Evolutionary conservation across 2,113 vertebrate genomes (phyloP).

Genomic region (Tupaia chinensis): DNA sequence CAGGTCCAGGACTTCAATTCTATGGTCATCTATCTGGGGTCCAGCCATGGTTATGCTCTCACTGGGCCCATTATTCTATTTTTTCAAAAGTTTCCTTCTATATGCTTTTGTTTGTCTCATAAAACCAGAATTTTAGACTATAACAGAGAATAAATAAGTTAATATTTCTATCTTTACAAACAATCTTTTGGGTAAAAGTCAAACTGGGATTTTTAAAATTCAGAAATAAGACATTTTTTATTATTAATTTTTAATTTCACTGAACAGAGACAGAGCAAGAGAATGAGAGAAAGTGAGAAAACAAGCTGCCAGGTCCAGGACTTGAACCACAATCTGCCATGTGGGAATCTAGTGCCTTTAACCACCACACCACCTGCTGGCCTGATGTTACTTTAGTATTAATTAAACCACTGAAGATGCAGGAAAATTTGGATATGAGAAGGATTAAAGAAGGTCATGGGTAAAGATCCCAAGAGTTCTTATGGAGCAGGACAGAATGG

Average conservation of each 20-base stretch:
- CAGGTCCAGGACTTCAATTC: no score
- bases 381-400: not conserved
- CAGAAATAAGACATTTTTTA: constrained; percentile 18
- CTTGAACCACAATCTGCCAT: no score
- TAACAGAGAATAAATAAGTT: constrained; percentile 49
- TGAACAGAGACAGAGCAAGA: no score
- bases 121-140: constrained; percentile 51
- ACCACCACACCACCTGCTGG: no score
- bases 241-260: no score
- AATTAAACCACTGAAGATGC: not conserved
- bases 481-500: not conserved
- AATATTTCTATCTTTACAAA: constrained; percentile 47
- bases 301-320: no score
- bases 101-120: constrained; percentile 31
- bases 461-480: not conserved
- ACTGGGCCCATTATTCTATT: not conserved
- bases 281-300: no score
- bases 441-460: not conserved
- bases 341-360: no score
- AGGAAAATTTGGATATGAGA: not conserved
- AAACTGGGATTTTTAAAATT: constrained; percentile 53
- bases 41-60: no score
- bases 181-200: not conserved
- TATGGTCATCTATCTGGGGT: no score
- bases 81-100: not conserved